Conservation (phyloP, 2,797 vertebrate genomes). For the Periophthalmus magnuspinnatus region DNA sequence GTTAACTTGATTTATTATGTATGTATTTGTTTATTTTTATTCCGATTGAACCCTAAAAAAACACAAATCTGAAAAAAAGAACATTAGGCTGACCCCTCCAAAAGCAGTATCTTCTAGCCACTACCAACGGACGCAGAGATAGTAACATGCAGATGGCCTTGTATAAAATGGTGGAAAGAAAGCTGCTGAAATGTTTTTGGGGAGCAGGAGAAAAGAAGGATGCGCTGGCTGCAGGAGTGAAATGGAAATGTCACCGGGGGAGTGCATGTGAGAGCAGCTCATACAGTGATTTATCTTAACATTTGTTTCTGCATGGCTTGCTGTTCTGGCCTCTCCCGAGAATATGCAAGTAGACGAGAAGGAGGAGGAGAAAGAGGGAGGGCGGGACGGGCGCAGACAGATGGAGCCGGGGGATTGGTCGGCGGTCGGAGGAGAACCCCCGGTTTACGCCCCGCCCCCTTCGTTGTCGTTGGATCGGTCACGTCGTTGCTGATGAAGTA, state of each 20-base stretch:
- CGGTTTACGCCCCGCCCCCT: constrained; percentile 39
- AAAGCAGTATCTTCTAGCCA: constrained; percentile 37
- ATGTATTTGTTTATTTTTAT: neutral
- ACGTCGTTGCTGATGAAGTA: constrained; percentile 65
- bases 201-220: constrained; percentile 36
- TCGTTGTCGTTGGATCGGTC: constrained; percentile 56
- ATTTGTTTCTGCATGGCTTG: constrained; percentile 71
- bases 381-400: constrained; percentile 61
- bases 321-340: constrained; percentile 66
- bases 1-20: neutral
- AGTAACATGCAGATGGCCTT: constrained; percentile 36
- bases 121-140: constrained; percentile 31
- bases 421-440: constrained; percentile 26
- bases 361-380: neutral
- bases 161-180: constrained; percentile 36
- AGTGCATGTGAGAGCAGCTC: constrained; percentile 53
- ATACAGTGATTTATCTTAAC: constrained; percentile 70
- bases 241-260: constrained; percentile 69
- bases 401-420: constrained; percentile 61
- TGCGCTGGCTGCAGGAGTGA: constrained; percentile 53
- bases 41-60: neutral
- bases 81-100: constrained; percentile 27
- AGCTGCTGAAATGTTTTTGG: constrained; percentile 36
- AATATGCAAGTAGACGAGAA: constrained; percentile 47
- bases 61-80: neutral